phyloP scores from a whole-genome alignment of 2,888 invertebrate genomes.

The Mermis nigrescens region DNA sequence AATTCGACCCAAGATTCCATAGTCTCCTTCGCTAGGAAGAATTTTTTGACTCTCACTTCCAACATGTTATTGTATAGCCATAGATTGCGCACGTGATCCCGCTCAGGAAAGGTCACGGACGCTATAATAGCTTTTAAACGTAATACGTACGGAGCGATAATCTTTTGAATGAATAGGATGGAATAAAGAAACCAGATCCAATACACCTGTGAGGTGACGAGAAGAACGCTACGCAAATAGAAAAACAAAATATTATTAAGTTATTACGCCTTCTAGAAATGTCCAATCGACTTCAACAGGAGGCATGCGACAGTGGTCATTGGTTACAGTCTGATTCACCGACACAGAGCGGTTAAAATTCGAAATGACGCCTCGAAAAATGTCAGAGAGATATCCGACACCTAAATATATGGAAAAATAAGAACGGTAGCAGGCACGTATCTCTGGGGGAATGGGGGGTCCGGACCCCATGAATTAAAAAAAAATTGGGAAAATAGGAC shows the following conservation, averaged over 20 bases:
- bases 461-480: too few species aligned
- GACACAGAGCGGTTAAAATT: neutral
- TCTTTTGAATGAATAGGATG: neutral
- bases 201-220: neutral
- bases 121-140: neutral
- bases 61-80: slow-evolving; percentile 2
- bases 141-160: neutral
- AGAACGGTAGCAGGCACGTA: neutral
- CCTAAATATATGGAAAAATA: neutral
- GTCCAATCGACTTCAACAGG: neutral
- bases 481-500: too few species aligned
- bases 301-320: neutral
- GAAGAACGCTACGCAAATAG: neutral
- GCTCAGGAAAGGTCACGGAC: neutral
- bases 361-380: neutral
- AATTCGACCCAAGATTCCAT: neutral
- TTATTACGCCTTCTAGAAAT: neutral
- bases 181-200: neutral
- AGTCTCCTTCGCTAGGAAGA: neutral
- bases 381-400: neutral
- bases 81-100: neutral
- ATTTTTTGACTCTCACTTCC: neutral
- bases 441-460: too few species aligned
- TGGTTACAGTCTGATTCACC: neutral
- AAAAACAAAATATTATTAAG: neutral